Evolutionary conservation across 2,888 invertebrate genomes (phyloP).

Genomic region (Auanema freiburgensis): DNA sequence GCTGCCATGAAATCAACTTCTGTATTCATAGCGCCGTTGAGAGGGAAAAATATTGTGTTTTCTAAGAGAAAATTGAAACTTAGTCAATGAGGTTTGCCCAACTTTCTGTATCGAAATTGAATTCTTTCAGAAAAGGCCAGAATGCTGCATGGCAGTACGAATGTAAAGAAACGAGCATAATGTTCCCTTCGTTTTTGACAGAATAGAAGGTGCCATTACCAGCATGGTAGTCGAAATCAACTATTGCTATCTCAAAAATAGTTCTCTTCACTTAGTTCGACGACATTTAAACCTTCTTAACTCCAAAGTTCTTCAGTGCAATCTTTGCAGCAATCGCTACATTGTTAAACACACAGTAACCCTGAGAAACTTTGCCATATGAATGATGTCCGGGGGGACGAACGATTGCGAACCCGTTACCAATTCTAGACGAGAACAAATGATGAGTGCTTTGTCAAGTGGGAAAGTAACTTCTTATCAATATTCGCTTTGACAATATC

Average conservation of each 20-base stretch:
- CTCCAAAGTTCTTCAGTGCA: constrained; percentile 55
- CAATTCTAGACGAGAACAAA: constrained; percentile 23
- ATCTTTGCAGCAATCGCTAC: constrained; percentile 90
- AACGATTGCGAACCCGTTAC: constrained; percentile 90
- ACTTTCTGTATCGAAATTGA: constrained; percentile 34
- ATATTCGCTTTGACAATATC: constrained; percentile 45
- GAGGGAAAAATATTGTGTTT: constrained; percentile 90
- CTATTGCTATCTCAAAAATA: constrained; percentile 30
- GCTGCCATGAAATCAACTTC: constrained; percentile 92
- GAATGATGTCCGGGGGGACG: constrained; percentile 88
- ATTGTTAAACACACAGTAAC: constrained; percentile 98
- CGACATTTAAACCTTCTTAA: constrained; percentile 23
- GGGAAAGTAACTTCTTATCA: constrained; percentile 24
- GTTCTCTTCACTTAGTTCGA: neutral
- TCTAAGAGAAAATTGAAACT: constrained; percentile 68
- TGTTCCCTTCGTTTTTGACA: constrained; percentile 27
- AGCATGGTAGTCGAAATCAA: constrained; percentile 50
- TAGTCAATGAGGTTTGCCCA: neutral
- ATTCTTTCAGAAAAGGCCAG: constrained; percentile 46
- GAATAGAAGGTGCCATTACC: constrained; percentile 45
- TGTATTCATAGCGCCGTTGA: constrained; percentile 86
- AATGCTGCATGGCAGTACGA: constrained; percentile 46
- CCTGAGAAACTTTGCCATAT: constrained; percentile 71
- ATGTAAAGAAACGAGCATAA: constrained; percentile 45
- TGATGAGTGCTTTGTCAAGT: neutral